Evolutionary conservation across 2,888 invertebrate species (phyloP).

Genomic region (Cyrtodaria siliqua): DNA sequence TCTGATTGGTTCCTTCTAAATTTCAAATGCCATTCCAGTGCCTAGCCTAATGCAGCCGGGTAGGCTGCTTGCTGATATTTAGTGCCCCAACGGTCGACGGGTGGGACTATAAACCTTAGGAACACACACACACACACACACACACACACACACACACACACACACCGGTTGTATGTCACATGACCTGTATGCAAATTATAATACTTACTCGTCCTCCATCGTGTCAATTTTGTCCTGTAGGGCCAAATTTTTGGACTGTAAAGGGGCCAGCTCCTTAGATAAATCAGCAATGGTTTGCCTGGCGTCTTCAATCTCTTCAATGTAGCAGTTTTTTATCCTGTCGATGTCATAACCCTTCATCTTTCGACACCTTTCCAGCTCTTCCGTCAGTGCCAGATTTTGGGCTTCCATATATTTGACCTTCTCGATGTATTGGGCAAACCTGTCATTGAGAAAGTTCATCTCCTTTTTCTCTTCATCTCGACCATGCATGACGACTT

Average conservation of each 20-base stretch:
- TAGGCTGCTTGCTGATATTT: too few species aligned
- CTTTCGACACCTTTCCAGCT: constrained; percentile 80
- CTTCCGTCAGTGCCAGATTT: constrained; percentile 80
- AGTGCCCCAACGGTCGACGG: too few species aligned
- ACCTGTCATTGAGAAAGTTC: constrained; percentile 87
- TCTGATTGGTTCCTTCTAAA: too few species aligned
- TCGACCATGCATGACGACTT: constrained; percentile 85
- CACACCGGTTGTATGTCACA: too few species aligned
- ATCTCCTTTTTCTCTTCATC: constrained; percentile 87
- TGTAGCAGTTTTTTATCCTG: constrained; percentile 85
- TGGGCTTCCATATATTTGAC: constrained; percentile 85
- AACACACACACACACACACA: too few species aligned
- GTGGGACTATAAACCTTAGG: too few species aligned
- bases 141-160: too few species aligned
- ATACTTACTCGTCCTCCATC: constrained; percentile 70
- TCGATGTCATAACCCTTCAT: constrained; percentile 78
- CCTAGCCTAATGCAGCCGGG: too few species aligned
- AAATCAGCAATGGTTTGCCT: constrained; percentile 86
- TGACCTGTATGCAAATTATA: too few species aligned
- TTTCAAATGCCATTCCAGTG: too few species aligned
- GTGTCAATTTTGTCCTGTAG: constrained; percentile 86
- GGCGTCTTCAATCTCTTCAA: constrained; percentile 86
- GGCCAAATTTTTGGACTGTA: constrained; percentile 85
- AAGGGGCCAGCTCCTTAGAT: constrained; percentile 86
- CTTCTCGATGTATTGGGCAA: constrained; percentile 87